Percentiles rank a stretch among this genome's conserved stretches.
Conservation (phyloP, 2,888 invertebrate species). For the Carabus problematicus region DNA sequence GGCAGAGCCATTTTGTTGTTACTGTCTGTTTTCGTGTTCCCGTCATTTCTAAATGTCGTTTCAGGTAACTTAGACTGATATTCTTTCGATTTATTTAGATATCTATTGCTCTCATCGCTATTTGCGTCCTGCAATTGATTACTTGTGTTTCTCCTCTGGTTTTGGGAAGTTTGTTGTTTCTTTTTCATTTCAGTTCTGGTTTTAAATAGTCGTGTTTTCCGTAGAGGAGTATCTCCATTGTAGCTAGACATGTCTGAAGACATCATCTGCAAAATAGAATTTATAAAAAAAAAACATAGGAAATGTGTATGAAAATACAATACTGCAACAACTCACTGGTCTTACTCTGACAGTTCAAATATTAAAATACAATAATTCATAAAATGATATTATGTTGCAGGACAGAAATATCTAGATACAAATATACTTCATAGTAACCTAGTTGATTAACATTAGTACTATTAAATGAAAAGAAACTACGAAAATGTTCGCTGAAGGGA, state of each 20-base stretch:
- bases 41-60: constrained; percentile 43
- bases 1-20: constrained; percentile 50
- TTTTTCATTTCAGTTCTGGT: constrained; percentile 76
- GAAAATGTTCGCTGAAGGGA: no score
- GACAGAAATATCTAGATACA: constrained; percentile 14
- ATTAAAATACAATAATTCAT: no score
- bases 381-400: no score
- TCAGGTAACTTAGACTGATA: constrained; percentile 23
- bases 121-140: constrained; percentile 19
- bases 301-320: neutral
- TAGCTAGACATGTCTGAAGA: constrained; percentile 62
- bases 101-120: constrained; percentile 22
- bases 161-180: constrained; percentile 54
- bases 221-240: constrained; percentile 57
- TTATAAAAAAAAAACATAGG: neutral
- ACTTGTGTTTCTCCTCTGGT: constrained; percentile 46
- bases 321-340: no score
- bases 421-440: constrained; percentile 16
- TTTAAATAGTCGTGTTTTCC: constrained; percentile 74
- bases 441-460: no score
- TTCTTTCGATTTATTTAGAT: constrained; percentile 26
- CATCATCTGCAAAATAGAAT: no score
- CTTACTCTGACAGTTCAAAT: no score
- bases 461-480: no score
- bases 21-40: constrained; percentile 38